Base-by-base conservation (phyloP, 1,140 invertebrate genomes). In the Ceratitis capitata region DNA sequence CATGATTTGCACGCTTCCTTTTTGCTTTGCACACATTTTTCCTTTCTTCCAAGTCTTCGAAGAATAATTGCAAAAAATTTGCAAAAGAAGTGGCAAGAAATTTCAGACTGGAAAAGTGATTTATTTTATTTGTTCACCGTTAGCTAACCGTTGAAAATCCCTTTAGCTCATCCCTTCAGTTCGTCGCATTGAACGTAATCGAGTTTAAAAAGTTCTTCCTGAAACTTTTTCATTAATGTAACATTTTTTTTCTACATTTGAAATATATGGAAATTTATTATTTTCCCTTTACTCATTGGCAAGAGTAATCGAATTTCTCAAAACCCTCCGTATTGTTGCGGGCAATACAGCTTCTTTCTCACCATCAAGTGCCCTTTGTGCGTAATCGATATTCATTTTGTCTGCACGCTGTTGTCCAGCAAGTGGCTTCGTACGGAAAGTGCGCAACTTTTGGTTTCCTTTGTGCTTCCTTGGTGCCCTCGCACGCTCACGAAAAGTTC, bases 331-430 rank as follows among this genome's bases (percentile, higher is more conserved):
- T 35, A 6, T 69, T 19, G 14, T 32, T 56, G 14, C n/a, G 14
- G 51, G 51, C 16, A 56, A 56, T 56, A 14, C 19, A 14, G 5
- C 51, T 56, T 19, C 51, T 56, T 56, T n/a, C 51, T n/a, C n/a
- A n/a, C 51, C 23, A n/a, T 19, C 32, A 35, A 69, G 7, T 69
- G 61, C 64, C 14, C 35, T 47, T 6, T 78, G n/a, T n/a, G n/a
- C n/a, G 39, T 78, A 78, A 78, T 78, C 69, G 19, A 78, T 78
- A 78, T 78, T 23, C n/a, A 78, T 78, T 78, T 45, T 45, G 35
- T 78, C n/a, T 78, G 69, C 4, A 47, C 29, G n/a, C n/a, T 56
- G 51, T 14, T 42, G 35, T 78, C 39, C 69, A 78, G 69, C 69
- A 78, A 78, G 69, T 78, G 69, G 35, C 69, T 56, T 56, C 51